Evolutionary conservation across 35 echinoderm and acorn worm genomes (phyloP).

Genomic region (Ptychodera flava): DNA sequence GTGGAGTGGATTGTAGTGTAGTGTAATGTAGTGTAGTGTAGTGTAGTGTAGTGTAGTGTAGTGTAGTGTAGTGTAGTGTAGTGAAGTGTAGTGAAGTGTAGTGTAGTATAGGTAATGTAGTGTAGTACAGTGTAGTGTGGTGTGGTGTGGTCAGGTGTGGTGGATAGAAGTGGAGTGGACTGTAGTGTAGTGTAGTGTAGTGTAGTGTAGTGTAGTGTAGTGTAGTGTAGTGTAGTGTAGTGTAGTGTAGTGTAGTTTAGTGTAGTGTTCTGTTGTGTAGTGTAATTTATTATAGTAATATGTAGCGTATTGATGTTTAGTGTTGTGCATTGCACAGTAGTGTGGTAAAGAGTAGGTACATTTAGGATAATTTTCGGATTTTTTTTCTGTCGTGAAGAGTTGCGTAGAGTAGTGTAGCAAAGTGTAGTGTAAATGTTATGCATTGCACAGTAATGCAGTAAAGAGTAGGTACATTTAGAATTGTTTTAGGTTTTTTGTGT

Average conservation of each 20-base stretch:
- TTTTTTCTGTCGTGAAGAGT: slow-evolving; percentile 12
- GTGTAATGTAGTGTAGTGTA: slow-evolving; percentile 9
- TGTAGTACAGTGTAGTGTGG: slow-evolving; percentile 4
- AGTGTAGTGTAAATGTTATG: neutral
- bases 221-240: slow-evolving; percentile 12
- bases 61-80: slow-evolving; percentile 19
- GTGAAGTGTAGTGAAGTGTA: neutral
- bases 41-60: slow-evolving; percentile 25
- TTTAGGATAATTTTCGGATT: neutral
- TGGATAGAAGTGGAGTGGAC: neutral
- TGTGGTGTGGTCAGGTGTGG: slow-evolving; percentile 1
- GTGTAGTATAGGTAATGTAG: too few species aligned
- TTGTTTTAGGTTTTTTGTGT: too few species aligned
- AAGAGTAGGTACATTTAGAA: neutral
- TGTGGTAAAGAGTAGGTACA: slow-evolving; percentile 1
- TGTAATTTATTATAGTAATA: slow-evolving; percentile 8
- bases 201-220: slow-evolving; percentile 15
- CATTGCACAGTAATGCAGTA: slow-evolving; percentile 9
- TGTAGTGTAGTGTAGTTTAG: slow-evolving; percentile 4
- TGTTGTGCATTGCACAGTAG: neutral
- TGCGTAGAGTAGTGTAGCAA: slow-evolving; percentile 7
- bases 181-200: slow-evolving; percentile 8
- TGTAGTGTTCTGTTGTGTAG: slow-evolving; percentile 12
- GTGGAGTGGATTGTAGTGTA: neutral
- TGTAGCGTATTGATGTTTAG: neutral